Conservation (phyloP, 2,888 invertebrate species). For the Eristalis tenax region DNA sequence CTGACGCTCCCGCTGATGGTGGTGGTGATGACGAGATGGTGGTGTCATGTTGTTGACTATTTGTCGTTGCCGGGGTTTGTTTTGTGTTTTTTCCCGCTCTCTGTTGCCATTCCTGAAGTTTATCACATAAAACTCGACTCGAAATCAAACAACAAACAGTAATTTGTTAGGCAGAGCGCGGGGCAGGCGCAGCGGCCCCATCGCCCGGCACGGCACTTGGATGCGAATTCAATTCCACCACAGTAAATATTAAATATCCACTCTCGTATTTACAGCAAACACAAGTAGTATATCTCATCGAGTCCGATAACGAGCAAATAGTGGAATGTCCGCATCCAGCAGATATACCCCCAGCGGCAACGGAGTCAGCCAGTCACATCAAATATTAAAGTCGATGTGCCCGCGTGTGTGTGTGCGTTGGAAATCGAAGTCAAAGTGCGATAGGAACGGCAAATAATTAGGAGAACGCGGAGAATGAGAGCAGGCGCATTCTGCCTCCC, state of each 20-base stretch:
- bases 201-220: background rate
- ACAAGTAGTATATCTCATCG: constrained; percentile 53
- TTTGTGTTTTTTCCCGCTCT: background rate
- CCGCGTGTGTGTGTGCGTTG: background rate
- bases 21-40: constrained; percentile 1
- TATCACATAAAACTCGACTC: constrained; percentile 12
- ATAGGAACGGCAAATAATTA: constrained; percentile 47
- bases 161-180: constrained; percentile 48
- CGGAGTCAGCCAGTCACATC: constrained; percentile 28
- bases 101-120: background rate
- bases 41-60: constrained; percentile 17
- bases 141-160: constrained; percentile 66
- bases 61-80: background rate
- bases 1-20: too few species aligned
- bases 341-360: background rate
- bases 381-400: constrained; percentile 56
- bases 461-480: constrained; percentile 26
- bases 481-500: background rate
- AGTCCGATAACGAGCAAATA: constrained; percentile 67
- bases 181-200: background rate
- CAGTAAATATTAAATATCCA: constrained; percentile 67
- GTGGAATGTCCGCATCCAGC: constrained; percentile 51
- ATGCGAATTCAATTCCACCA: constrained; percentile 65
- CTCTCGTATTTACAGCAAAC: constrained; percentile 60
- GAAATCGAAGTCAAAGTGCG: constrained; percentile 44